Evolutionary conservation across 2,113 vertebrate species (phyloP), one percentile per base, ranked within the genome.

Genomic region (Calyptommatus sinebrachiatus): DNA sequence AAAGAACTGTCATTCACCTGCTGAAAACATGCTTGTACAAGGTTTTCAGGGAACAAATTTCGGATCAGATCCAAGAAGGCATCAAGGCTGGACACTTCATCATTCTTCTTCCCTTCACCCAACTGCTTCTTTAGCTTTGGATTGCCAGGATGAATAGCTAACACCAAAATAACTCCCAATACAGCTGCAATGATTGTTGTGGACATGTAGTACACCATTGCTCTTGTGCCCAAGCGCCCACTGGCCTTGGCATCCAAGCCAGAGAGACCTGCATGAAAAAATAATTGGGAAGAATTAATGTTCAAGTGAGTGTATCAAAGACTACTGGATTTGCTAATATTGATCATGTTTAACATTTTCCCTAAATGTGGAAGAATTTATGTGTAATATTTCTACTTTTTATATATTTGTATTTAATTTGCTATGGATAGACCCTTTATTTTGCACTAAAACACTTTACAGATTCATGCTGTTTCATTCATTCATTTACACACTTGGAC

Each of bases 221-320:
- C 98, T 93, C 98, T 96, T 5, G 98, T 97, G 63, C 98, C 98
- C 82, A 99, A 74, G 66, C 98, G 98, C 66, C 98, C 98, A 35
- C 98, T 99, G 77, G 98, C 97, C 93, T 99, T 99, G 86, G 98
- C 98, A 88, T 99, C 98, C 91, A 99, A 92, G 83, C 98, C 98
- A 18, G 98, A 94, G 80, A 99, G 91, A 87, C 98, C 98, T 99
- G 89, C 70, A 70, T 84, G 61, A 91, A 86, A 85, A 89, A 79
- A 21, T 78, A 0, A 83, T 3, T 76, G 45, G 53, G 14, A 75
- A 4, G 73, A 80, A 71, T 53, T 75, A 70, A 46, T 7, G 29
- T 2, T 12, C 3, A 66, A 22, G 4, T 57, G 10, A 5, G 7
- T 80, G 9, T 14, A 28, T 50, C 45, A 76, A 21, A 9, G 20